Base-by-base conservation (phyloP, 2,113 vertebrate genomes). In the Labrus mixtus region DNA sequence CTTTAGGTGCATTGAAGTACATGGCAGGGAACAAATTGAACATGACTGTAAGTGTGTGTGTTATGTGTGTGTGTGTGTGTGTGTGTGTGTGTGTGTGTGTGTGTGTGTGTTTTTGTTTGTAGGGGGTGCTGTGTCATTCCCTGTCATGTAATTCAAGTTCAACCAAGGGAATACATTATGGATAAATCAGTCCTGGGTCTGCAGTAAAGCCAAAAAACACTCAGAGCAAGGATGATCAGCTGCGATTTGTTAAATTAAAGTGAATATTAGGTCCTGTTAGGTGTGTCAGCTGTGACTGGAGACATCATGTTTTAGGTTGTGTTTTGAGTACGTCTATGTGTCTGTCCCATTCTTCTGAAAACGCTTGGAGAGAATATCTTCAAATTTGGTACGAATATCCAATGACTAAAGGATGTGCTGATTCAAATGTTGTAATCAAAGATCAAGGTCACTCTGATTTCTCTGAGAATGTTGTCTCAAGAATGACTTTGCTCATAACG, bases 1-100 rank as follows among this genome's bases (percentile, higher is more conserved):
- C 69, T 87, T 83, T 87, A 63, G 57, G 70, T 86, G 50, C 69
- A 81, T 37, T 68, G 71, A 75, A 63, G 67, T 73, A 71, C 79
- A 87, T 1, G 57, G 51, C 56, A 51, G 15, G 17, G 59, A 16
- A 43, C 46, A 82, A 81, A 71, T 76, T 81, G 61, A 69, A 82
- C 50, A 20, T 37, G 12, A 15, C 17, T 70, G 1, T 73, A 17
- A 33, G 25, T 65, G 25, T 54, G 16, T 51, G 36, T 39, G 53
- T 60, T 10, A 5, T 41, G 50, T 63, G 59, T 41, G 45, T 57
- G 15, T 15, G 6, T 46, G 43, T 63, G 53, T 33, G 45, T 63
- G 58, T 25, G 10, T 16, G 46, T 17, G 37, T 8, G 23, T 22
- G 39, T 57, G 39, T 70, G 64, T 43, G 41, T 11, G 41, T 43